Evolutionary conservation across 2,797 vertebrate genomes (phyloP).

Genomic region (Hafferia zeledoni): DNA sequence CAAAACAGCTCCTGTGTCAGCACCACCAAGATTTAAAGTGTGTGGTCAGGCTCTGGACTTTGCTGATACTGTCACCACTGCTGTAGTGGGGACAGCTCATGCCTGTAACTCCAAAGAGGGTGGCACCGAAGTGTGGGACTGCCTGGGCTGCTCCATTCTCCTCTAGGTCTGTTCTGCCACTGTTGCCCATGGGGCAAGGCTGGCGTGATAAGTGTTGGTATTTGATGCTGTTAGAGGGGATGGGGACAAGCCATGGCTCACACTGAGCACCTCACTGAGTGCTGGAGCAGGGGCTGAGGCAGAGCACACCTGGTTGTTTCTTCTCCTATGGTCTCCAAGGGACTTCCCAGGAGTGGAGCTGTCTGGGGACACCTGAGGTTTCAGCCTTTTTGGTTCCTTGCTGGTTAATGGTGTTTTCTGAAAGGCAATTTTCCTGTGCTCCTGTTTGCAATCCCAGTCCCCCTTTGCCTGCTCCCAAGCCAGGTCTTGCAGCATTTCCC

Average conservation of each 20-base stretch:
- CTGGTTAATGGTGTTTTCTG: neutral
- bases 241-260: accelerated
- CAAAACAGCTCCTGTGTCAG: neutral
- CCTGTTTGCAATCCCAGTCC: accelerated
- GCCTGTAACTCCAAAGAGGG: accelerated
- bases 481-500: no score
- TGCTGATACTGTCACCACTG: neutral
- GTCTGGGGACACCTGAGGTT: neutral
- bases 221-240: neutral
- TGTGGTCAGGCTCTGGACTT: neutral
- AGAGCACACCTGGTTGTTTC: neutral
- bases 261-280: accelerated
- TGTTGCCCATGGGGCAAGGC: accelerated
- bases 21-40: neutral
- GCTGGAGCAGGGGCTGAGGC: no score
- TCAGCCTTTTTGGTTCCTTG: neutral
- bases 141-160: neutral
- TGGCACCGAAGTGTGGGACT: neutral
- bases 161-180: neutral
- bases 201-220: accelerated
- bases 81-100: accelerated
- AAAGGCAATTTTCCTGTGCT: neutral
- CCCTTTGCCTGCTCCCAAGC: no score
- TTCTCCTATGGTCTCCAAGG: neutral
- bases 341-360: neutral